A percentile compares a stretch with the other conserved stretches of the same genome.
Evolutionary conservation across 2,113 vertebrate genomes (phyloP).

Genomic region (Mungos mungo): DNA sequence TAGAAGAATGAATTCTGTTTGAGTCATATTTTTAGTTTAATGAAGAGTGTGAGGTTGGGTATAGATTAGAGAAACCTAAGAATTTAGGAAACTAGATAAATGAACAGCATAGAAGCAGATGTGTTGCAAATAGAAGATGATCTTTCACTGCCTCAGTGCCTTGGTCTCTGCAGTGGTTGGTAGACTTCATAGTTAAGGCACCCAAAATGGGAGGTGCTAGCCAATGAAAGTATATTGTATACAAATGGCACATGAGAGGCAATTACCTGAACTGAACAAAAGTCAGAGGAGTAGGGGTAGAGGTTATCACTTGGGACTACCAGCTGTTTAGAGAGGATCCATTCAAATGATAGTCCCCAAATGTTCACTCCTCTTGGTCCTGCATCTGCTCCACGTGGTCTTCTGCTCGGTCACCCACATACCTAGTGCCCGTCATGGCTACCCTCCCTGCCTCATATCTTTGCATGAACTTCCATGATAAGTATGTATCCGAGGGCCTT

Average conservation of each 20-base stretch:
- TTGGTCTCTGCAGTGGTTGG: neutral
- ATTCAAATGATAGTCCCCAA: neutral
- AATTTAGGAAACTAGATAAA: neutral
- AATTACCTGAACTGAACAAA: neutral
- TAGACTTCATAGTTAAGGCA: neutral
- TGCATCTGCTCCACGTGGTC: neutral
- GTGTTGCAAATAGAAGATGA: neutral
- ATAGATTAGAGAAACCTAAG: neutral
- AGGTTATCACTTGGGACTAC: neutral
- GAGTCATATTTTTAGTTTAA: neutral
- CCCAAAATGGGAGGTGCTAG: neutral
- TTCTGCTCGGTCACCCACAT: neutral
- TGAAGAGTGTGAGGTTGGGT: neutral
- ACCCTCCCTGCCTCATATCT: neutral
- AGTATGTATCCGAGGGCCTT: neutral
- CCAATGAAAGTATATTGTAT: neutral
- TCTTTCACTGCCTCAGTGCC: neutral
- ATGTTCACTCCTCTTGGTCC: neutral
- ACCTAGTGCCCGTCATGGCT: neutral
- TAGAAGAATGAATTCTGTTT: neutral
- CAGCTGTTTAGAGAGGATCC: neutral
- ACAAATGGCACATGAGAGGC: neutral
- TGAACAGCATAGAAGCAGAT: neutral
- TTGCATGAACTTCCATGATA: neutral
- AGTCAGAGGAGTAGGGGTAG: neutral